Evolutionary conservation across 2,888 invertebrate species (phyloP), one percentile per base, ranked within the genome.

Genomic region (Crossocerus cetratus): DNA sequence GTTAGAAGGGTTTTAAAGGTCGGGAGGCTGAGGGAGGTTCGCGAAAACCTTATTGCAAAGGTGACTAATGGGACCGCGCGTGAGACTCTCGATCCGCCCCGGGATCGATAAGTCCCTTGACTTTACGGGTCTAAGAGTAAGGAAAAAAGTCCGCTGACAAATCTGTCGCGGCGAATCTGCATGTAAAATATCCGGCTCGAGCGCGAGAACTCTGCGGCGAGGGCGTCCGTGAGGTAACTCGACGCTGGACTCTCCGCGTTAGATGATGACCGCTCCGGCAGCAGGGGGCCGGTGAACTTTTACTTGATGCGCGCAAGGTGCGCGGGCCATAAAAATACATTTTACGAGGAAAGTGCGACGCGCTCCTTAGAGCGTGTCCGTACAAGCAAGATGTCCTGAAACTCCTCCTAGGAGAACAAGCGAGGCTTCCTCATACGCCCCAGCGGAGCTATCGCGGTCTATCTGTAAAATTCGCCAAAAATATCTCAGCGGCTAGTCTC

Each of bases 291-390:
- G 60, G 20, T 14, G 56, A 56, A 66, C 55, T 68, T 59, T 70
- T 65, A 59, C 49, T 49, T 21, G 20, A 53, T 22, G 72, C 53
- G 77, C 75, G 74, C 77, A 54, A 74, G 71, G 80, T 81, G 72
- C 75, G 72, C 75, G n/a, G n/a, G 77, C 76, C 69, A 74, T 83
- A 84, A 84, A 84, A 83, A 80, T 83, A 84, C 80, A 66, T 80
- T 84, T 84, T 84, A 84, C 76, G 76, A 69, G 64, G 67, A 73
- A 61, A 45, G 22, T 45, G 75, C 66, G 70, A 66, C 70, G 49
- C 45, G 63, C 68, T 68, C 69, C 56, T 75, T 67, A 66, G 42
- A 53, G 54, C 67, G 69, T 53, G 56, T 72, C 70, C 59, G 54
- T 65, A 64, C 58, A 44, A 20, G 54, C 32, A 23, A 54, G 69